These are phyloP conservation scores for Oxyteleia sp. DNA, from an alignment of 2,888 invertebrate species.

Conservation along the genomic window DNA sequence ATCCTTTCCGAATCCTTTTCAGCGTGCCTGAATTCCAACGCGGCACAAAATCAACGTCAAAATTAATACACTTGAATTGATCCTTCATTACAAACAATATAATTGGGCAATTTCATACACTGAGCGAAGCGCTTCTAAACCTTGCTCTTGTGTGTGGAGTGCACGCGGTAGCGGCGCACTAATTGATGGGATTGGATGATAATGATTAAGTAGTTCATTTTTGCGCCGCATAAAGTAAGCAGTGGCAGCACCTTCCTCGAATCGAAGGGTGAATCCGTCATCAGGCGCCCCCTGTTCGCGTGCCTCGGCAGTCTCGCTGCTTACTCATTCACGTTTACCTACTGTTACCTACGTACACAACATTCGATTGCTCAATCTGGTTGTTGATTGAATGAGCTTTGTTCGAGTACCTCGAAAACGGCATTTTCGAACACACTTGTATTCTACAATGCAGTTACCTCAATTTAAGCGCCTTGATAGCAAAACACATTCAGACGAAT, in stretches of 20 bases:
- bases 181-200: slow-evolving; percentile 51
- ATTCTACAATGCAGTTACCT: slow-evolving; percentile 53
- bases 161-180: slow-evolving; percentile 4
- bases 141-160: background rate
- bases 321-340: slow-evolving; percentile 77
- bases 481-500: slow-evolving; percentile 36
- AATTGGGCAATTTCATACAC: slow-evolving; percentile 13
- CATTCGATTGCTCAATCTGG: slow-evolving; percentile 70
- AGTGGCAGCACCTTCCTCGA: slow-evolving; percentile 64
- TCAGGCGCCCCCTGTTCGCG: slow-evolving; percentile 81
- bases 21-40: background rate
- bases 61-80: slow-evolving; percentile 23
- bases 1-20: too few species aligned
- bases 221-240: slow-evolving; percentile 61
- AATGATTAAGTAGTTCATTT: slow-evolving; percentile 66
- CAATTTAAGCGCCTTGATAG: slow-evolving; percentile 47
- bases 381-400: slow-evolving; percentile 66
- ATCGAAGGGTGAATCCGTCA: slow-evolving; percentile 71
- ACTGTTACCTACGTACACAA: slow-evolving; percentile 78
- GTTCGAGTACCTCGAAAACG: slow-evolving; percentile 57
- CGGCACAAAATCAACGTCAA: background rate
- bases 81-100: slow-evolving; percentile 16
- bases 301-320: slow-evolving; percentile 69
- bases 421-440: slow-evolving; percentile 49
- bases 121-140: background rate